A percentile compares a stretch with the other conserved stretches of the same genome.
Evolutionary conservation across 2,113 vertebrate species (phyloP).

Genomic region (Progne subis): DNA sequence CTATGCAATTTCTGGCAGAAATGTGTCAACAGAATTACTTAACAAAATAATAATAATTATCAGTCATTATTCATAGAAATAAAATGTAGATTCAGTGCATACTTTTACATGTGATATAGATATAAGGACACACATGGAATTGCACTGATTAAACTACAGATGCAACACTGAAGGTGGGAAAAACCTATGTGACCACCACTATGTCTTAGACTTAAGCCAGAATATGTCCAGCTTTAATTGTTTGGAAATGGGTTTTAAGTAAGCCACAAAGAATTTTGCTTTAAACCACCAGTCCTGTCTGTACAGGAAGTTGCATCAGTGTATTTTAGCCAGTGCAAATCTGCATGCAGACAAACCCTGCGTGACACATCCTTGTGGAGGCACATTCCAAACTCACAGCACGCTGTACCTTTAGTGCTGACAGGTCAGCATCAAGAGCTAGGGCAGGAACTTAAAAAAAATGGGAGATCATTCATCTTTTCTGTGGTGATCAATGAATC

Average conservation of each 20-base stretch:
- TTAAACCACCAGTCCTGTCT: background rate
- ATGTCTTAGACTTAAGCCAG: background rate
- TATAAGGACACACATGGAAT: background rate
- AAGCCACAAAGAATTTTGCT: background rate
- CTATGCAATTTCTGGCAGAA: background rate
- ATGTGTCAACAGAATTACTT: background rate
- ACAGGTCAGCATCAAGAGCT: background rate
- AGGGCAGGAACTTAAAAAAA: background rate
- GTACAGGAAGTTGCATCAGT: background rate
- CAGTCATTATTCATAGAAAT: background rate
- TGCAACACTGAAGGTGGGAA: background rate
- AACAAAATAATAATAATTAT: background rate
- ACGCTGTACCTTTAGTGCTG: background rate
- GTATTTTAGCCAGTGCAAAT: background rate
- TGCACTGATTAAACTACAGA: background rate
- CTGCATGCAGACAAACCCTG: background rate
- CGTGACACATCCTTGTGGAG: accelerated
- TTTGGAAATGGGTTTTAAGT: background rate
- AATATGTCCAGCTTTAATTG: background rate
- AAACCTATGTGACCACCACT: no score
- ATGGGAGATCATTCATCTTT: background rate
- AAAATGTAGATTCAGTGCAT: background rate
- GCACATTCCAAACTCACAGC: background rate
- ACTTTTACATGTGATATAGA: background rate
- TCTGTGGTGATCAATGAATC: background rate